Percentiles rank a stretch among this genome's conserved stretches.
Conservation (phyloP, 2,797 vertebrate species). For the Phoxinus dragarum region DNA sequence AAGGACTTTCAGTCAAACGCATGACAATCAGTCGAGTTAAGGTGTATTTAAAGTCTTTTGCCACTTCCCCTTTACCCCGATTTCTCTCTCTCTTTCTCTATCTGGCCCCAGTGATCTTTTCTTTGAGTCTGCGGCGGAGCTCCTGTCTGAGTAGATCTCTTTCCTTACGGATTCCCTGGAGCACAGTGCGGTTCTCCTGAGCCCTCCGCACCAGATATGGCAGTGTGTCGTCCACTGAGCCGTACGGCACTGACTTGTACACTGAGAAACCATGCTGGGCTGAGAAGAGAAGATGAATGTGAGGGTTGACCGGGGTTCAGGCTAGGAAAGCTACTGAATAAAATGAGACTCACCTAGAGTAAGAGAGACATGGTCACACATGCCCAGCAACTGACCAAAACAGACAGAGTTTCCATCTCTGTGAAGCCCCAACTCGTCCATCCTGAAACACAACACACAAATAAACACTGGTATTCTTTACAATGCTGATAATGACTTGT, state of each 20-base stretch:
- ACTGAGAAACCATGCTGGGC: slow-evolving; percentile 79
- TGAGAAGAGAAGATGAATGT: slow-evolving; percentile 46
- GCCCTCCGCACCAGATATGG: slow-evolving; percentile 90
- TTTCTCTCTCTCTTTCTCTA: not conserved
- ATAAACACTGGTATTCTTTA: not conserved
- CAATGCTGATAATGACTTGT: not conserved
- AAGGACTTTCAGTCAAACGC: not conserved
- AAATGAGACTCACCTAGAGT: slow-evolving; percentile 79
- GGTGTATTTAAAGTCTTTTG: not conserved
- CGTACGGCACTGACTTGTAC: slow-evolving; percentile 92
- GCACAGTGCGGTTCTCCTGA: slow-evolving; percentile 88
- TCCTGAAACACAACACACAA: slow-evolving; percentile 68
- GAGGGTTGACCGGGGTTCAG: not conserved
- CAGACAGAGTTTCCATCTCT: slow-evolving; percentile 78
- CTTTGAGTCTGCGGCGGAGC: slow-evolving; percentile 73
- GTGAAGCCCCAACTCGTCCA: slow-evolving; percentile 76
- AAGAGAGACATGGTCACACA: slow-evolving; percentile 93
- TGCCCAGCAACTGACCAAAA: slow-evolving; percentile 91
- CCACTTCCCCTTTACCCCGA: not conserved
- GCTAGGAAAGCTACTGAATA: not conserved
- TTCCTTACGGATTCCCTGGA: slow-evolving; percentile 88
- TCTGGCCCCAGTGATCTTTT: slow-evolving; percentile 53
- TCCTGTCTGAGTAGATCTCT: slow-evolving; percentile 81
- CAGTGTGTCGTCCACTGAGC: slow-evolving; percentile 87
- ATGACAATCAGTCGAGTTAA: not conserved